These are phyloP conservation scores for Ochotona princeps DNA, from an alignment of 2,113 vertebrate genomes.

Conservation along the genomic window DNA sequence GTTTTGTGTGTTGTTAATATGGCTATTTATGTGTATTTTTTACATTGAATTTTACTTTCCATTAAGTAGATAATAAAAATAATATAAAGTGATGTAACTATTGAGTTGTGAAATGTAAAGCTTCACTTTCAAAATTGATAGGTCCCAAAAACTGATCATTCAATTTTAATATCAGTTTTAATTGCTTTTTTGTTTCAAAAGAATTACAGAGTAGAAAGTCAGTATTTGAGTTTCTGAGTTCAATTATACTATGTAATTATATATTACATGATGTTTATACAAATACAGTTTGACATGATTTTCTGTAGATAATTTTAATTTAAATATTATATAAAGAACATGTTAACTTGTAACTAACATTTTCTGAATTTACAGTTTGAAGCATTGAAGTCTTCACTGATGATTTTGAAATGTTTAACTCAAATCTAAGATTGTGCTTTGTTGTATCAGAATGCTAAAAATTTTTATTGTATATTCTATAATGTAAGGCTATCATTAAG, in stretches of 20 bases:
- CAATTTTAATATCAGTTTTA: conserved; percentile 53
- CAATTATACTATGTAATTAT: neutral
- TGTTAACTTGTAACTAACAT: conserved; percentile 40
- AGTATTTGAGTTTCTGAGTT: conserved; percentile 3
- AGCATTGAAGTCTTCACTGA: conserved; percentile 19
- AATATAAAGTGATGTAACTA: conserved; percentile 9
- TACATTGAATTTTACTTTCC: conserved; percentile 57
- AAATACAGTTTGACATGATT: conserved; percentile 22
- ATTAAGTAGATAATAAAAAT: conserved; percentile 57
- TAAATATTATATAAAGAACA: conserved; percentile 44
- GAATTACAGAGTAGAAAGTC: conserved; percentile 44
- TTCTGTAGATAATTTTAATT: conserved; percentile 46
- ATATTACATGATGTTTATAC: conserved; percentile 31
- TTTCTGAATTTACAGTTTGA: conserved; percentile 45
- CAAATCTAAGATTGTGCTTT: conserved; percentile 43
- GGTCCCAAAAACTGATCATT: conserved; percentile 61
- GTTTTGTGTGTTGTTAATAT: conserved; percentile 19
- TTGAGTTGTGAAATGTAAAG: conserved; percentile 58
- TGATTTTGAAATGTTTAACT: conserved; percentile 54
- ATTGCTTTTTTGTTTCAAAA: conserved; percentile 51
- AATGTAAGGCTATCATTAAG: conserved; percentile 18
- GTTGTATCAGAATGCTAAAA: conserved; percentile 26
- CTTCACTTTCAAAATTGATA: conserved; percentile 31
- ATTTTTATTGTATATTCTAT: neutral
- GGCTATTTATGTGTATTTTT: conserved; percentile 55